Base-by-base conservation (phyloP, 2,797 vertebrate genomes). In the Poliocrania exsul region DNA sequence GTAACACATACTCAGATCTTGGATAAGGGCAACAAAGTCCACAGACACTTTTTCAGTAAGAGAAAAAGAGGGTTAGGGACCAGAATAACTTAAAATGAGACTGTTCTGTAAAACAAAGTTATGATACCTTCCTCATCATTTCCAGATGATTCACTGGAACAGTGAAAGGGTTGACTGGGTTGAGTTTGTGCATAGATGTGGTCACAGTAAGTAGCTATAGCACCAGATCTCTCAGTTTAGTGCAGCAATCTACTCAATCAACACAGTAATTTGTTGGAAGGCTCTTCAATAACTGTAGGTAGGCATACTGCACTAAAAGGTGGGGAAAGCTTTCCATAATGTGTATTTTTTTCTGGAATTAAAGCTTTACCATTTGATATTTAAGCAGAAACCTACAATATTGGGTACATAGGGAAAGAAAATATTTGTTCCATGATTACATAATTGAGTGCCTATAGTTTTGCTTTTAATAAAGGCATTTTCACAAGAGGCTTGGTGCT, bases 141-240 rank as follows among this genome's bases (percentile, higher is more conserved):
- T 86, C 60, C 60, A 60, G 56, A n/a, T 51, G 37, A 23, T 35
- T 84, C 35, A 65, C 8, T 65, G 38, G 33, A 69, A 58, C 17
- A 57, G 20, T 38, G 57, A 84, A 66, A 90, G 29, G 4, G 19
- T 71, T 90, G 66, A 37, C 8, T 53, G 44, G 44, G 47, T 26
- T 81, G 73, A 84, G 37, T 82, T 81, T 77, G 70, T 79, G 51
- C 51, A 31, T 56, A 51, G 73, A 42, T 77, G 35, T 57, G 60
- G 75, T 73, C 73, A 66, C 65, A 70, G 21, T 11, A 79, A 80
- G 53, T 28, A 64, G 33, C 26, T 86, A 19, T 61, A 5, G 0
- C 49, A 89, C 92, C 88, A 85, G 70, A 61, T 64, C 51, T 77
- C 70, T 82, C 53, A 21, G 9, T 88, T 92, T 86, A 93, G 86